These are phyloP conservation scores for Planococcus citri DNA, from an alignment of 1,140 invertebrate genomes.

Conservation along the genomic window DNA sequence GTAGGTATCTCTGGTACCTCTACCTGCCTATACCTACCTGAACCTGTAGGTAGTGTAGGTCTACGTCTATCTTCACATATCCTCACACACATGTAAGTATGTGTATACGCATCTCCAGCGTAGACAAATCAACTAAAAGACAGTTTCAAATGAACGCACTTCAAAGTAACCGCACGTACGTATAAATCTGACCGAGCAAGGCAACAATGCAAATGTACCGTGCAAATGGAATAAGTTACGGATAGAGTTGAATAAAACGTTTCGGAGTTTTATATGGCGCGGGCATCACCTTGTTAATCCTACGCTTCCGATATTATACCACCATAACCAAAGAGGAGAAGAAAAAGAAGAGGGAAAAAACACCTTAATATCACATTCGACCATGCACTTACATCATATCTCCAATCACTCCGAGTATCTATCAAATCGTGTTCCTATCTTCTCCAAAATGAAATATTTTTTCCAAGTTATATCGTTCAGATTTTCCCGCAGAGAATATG, in stretches of 20 bases:
- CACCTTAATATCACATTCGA: neutral
- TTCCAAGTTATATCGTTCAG: no score
- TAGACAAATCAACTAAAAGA: neutral
- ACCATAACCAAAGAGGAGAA: neutral
- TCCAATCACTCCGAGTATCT: no score
- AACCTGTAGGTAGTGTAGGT: no score
- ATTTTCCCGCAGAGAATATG: no score
- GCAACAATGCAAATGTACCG: constrained; percentile 17
- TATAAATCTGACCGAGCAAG: constrained; percentile 5
- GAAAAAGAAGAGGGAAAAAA: neutral
- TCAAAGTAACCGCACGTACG: constrained; percentile 16
- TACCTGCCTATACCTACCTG: no score
- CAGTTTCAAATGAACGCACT: constrained; percentile 17
- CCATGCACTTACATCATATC: no score
- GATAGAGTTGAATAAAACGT: neutral
- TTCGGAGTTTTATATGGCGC: neutral
- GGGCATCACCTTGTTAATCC: neutral
- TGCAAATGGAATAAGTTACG: constrained; percentile 20
- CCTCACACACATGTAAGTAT: neutral
- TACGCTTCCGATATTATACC: neutral
- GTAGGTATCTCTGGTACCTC: no score
- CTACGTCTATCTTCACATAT: no score
- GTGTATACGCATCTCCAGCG: no score
- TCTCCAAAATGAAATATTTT: no score
- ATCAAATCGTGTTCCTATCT: no score